A percentile compares a stretch with the other conserved stretches of the same genome.
phyloP scores from a whole-genome alignment of 2,113 vertebrate genomes.

The Cebus imitator region DNA sequence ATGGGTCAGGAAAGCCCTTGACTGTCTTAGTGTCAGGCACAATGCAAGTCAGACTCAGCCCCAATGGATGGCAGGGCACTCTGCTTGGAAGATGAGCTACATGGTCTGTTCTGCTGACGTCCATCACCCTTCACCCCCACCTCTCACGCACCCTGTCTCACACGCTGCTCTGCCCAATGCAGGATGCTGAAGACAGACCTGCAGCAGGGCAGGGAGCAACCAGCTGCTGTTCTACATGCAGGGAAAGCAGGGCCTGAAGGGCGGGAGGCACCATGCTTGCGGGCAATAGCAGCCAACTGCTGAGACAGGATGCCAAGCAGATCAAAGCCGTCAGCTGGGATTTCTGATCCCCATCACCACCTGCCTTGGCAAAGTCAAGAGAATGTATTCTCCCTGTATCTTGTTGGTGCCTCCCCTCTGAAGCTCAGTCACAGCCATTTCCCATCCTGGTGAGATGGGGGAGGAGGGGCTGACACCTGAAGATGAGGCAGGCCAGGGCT shows the following conservation, averaged over 20 bases:
- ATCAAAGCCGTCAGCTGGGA: not conserved
- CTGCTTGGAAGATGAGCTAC: slow-evolving; percentile 41
- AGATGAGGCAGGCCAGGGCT: not conserved
- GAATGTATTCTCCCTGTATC: not conserved
- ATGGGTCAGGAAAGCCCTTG: slow-evolving; percentile 41
- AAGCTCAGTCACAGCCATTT: not conserved
- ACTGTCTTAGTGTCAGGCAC: slow-evolving; percentile 36
- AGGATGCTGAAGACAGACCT: not conserved
- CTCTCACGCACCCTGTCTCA: no score
- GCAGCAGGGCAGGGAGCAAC: not conserved
- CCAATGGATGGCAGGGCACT: not conserved
- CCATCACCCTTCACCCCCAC: no score
- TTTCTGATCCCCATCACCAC: not conserved
- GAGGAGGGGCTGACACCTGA: not conserved
- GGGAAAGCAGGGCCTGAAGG: not conserved
- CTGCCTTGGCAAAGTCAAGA: not conserved
- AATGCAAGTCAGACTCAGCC: slow-evolving; percentile 37
- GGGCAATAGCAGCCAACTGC: not conserved
- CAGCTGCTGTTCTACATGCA: not conserved
- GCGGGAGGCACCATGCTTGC: not conserved
- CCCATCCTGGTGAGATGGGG: not conserved
- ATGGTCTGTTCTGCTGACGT: not conserved
- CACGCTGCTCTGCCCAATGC: fast-evolving
- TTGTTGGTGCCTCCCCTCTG: not conserved
- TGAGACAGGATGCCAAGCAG: not conserved